Evolutionary conservation across 2,113 vertebrate species (phyloP).

Genomic region (Mobula birostris): DNA sequence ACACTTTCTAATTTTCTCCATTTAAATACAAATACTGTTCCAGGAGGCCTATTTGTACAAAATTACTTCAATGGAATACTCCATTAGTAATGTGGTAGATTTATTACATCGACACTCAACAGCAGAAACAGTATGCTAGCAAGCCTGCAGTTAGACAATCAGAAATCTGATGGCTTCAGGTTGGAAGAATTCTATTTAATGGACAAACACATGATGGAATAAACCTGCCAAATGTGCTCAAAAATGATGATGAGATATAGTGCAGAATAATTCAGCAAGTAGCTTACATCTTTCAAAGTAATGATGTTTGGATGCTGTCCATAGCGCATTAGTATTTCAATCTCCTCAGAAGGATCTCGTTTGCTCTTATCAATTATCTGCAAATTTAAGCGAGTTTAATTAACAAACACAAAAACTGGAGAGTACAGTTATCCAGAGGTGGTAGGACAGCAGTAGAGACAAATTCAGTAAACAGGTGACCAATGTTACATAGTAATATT

Average conservation of each 20-base stretch:
- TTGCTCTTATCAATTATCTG: conserved; percentile 98
- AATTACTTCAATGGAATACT: neutral
- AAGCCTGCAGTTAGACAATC: neutral
- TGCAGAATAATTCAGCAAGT: neutral
- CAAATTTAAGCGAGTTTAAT: conserved; percentile 40
- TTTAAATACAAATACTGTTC: neutral
- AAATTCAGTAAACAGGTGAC: no score
- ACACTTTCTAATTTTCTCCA: no score
- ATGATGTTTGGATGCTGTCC: conserved; percentile 96
- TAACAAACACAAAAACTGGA: neutral
- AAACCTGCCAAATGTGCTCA: neutral
- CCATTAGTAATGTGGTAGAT: neutral
- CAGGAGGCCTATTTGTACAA: neutral
- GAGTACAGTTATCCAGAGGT: neutral
- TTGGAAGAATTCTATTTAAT: neutral
- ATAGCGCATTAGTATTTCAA: conserved; percentile 93
- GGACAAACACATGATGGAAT: neutral
- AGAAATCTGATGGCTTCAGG: neutral
- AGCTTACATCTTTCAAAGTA: conserved; percentile 88
- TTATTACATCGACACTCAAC: neutral
- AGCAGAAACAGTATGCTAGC: neutral
- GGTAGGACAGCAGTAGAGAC: no score
- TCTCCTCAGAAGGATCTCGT: conserved; percentile 92
- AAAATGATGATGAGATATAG: neutral
- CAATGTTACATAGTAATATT: no score